Evolutionary conservation across 2,888 invertebrate species (phyloP), one percentile per base, ranked within the genome.

Genomic region (Poecilobothrus nobilitatus): DNA sequence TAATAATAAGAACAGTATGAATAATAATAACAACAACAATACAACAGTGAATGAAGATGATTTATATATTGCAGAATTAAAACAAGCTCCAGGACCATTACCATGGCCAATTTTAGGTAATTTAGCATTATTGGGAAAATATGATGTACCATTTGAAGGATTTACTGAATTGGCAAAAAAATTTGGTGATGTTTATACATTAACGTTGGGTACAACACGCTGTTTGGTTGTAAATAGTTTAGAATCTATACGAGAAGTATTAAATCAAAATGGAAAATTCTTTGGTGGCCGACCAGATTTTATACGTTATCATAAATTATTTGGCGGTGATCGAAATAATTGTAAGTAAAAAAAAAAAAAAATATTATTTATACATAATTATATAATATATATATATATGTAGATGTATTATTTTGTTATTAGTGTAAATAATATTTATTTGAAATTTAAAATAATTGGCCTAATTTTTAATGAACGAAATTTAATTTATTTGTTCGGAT

Each of bases 201-300:
- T 92, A 71, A 86, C 85, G 68, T 81, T 92, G 71, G 92, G 92
- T 2, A 81, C 85, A 18, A 84, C 87, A 0, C 86, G 86, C 66
- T 92, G 91, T 79, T 82, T 92, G 22, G 88, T 92, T 33, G 91
- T 92, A 63, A 91, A 90, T 78, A 90, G 87, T 78, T 84, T 90
- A 76, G 85, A 86, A 20, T 80, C 89, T 44, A 90, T 91, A 72
- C 85, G 88, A 71, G 91, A 91, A 77, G 91, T 92, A 66, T 83
- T 92, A 33, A 91, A 91, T 77, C 87, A 89, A 71, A 91, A 91
- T 76, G 92, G 92, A 6, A 89, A 88, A 72, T 89, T 89, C 75
- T 93, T 94, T 80, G 92, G 91, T 1, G 91, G 92, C 15, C 84
- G 94, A 12, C 93, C 94, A 0, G 88, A 93, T 78, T 93, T 93